Base-by-base conservation (phyloP, 2,797 vertebrate species). In the Hoplostethus mediterraneus region DNA sequence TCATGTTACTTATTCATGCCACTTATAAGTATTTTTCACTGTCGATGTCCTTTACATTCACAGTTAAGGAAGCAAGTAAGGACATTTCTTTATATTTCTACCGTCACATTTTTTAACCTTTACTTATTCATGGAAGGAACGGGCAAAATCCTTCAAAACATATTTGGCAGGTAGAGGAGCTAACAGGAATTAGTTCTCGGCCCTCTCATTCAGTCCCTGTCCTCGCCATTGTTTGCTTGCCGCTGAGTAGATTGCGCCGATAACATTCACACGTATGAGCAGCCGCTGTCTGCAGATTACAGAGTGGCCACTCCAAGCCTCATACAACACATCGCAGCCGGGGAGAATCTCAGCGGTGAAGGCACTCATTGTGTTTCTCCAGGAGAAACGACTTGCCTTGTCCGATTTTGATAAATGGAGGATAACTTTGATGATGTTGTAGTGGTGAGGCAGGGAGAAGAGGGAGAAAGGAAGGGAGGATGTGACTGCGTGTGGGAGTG, bases 261-360 rank as follows among this genome's bases (percentile, higher is more conserved):
- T 90, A 86, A 68, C 70, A 79, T 90, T 88, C 79, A 73, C 83
- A 83, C 84, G 79, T 85, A 81, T 77, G 77, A 81, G 77, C 62
- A 58, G 71, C 62, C 62, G 11, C 76, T 81, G 74, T 84, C 77
- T 83, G 66, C 57, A 79, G 68, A 77, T 83, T 86, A 74, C 86
- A 68, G 25, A 8, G 71, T 49, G 64, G 51, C 71, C 11, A 78
- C 66, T 51, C 73, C 64, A 30, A 60, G 60, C 78, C 57, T 82
- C 63, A 63, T 21, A 49, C 45, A 68, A 49, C 58, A 70, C 28
- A 54, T 10, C 21, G 44, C 48, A 30, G 36, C 31, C 45, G 52
- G 42, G 49, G 68, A 72, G 64, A 71, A 73, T 87, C 67, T 63
- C 79, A 89, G 71, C 81, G 59, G 78, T 38, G 36, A 51, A 51